Conservation (phyloP, 1,140 invertebrate genomes). For the Sesamia nonagrioides region DNA sequence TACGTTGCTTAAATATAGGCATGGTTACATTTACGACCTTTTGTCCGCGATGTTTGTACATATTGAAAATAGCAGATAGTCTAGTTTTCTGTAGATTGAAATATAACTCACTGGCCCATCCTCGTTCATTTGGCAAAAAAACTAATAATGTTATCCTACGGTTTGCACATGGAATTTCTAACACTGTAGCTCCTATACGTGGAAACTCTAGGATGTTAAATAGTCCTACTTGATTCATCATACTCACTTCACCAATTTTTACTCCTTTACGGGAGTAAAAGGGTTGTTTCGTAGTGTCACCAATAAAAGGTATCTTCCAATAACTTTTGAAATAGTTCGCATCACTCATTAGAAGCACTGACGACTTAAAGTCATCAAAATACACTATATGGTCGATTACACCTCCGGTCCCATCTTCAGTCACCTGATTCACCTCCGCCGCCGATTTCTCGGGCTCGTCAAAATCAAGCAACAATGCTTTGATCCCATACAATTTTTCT, state of each 20-base stretch:
- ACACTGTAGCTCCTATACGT: conserved; percentile 86
- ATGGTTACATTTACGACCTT: conserved; percentile 88
- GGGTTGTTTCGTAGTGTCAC: conserved; percentile 81
- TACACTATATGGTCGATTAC: conserved; percentile 61
- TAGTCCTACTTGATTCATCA: conserved; percentile 83
- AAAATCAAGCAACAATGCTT: conserved; percentile 66
- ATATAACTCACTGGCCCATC: conserved; percentile 70
- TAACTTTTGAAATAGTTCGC: conserved; percentile 91
- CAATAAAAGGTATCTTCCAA: conserved; percentile 90
- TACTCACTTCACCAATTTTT: conserved; percentile 76
- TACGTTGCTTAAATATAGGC: conserved; percentile 90
- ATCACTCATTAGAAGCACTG: conserved; percentile 90
- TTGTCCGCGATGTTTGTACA: conserved; percentile 72
- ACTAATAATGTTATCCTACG: conserved; percentile 89
- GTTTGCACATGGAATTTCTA: conserved; percentile 91
- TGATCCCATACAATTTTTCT: conserved; percentile 60
- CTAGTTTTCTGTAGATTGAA: conserved; percentile 83
- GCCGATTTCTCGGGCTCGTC: conserved; percentile 59
- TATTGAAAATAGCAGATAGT: conserved; percentile 84
- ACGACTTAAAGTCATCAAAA: conserved; percentile 83
- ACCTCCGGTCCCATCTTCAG: conserved; percentile 60
- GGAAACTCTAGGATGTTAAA: conserved; percentile 77
- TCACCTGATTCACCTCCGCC: conserved; percentile 60
- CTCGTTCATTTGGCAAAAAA: conserved; percentile 87
- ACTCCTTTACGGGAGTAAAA: conserved; percentile 79